phyloP scores from a whole-genome alignment of 2,113 vertebrate genomes.

The Phalacrocorax brasilianus region DNA sequence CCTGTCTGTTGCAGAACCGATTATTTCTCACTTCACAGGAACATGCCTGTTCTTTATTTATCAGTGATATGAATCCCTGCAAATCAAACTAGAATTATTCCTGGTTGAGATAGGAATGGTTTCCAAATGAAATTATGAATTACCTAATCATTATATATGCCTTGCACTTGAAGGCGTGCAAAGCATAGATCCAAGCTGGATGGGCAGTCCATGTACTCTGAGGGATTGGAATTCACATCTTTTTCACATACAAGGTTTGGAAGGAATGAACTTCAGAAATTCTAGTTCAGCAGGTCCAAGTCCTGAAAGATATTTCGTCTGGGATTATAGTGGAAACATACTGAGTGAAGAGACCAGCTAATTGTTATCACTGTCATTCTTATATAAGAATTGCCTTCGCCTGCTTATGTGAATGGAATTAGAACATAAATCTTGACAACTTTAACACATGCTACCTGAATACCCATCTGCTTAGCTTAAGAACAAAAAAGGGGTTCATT shows the following conservation, averaged over 20 bases:
- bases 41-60: slow-evolving; percentile 15
- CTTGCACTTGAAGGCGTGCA: background rate
- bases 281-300: background rate
- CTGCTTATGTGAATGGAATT: slow-evolving; percentile 12
- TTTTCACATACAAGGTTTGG: background rate
- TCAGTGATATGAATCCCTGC: background rate
- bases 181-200: background rate
- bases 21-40: background rate
- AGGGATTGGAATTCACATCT: background rate
- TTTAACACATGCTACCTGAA: slow-evolving; percentile 61
- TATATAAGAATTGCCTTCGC: background rate
- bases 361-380: background rate
- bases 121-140: background rate
- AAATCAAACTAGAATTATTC: background rate
- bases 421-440: slow-evolving; percentile 12
- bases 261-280: slow-evolving; percentile 9
- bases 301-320: background rate
- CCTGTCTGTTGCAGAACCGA: background rate
- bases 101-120: background rate
- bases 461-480: slow-evolving; percentile 37
- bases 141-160: background rate
- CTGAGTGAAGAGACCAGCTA: slow-evolving; percentile 22
- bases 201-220: background rate
- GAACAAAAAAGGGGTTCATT: slow-evolving; percentile 36
- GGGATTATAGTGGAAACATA: slow-evolving; percentile 1